Evolutionary conservation across 2,797 vertebrate genomes (phyloP), one percentile per base, ranked within the genome.

Genomic region (Xenops minutus): DNA sequence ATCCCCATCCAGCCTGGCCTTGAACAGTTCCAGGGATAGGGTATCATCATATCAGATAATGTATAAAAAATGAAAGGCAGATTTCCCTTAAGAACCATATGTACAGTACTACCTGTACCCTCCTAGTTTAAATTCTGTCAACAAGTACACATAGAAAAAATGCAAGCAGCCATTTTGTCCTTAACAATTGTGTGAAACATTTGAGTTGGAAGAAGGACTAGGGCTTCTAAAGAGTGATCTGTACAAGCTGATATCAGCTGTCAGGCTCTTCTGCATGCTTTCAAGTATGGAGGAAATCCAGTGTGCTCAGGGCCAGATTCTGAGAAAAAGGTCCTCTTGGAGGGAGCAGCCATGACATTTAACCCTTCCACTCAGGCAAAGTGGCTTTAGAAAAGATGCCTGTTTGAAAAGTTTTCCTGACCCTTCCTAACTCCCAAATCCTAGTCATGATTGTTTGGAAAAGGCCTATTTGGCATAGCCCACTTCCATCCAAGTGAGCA

Each of bases 351-450:
- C 20, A 23, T 9, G 18, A 5, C 20, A 44, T 76, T 79, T 46
- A 85, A 67, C 30, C 19, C 16, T 76, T 30, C 59, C 14, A 34
- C 9, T 27, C 26, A 80, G 79, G 37, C 11, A 58, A 44, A 68
- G 12, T 4, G 5, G 4, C 9, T 0, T 0, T 17, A 34, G 62
- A 14, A 59, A 78, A 84, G 29, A 44, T 30, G 7, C 3, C 2
- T 30, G 0, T 49, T 63, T 77, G 37, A 26, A 85, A 84, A 73
- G 5, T 7, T 85, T 85, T 62, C 52, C n/a, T 44, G 61, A 14
- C 9, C 10, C 5, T 66, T 52, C 10, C 3, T 88, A 59, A 32
- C 3, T 67, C 24, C 15, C 30, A 73, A 55, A 79, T 69, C 9
- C 6, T 69, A 51, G 5, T 34, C 52, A 11, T 21, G 21, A 46